Evolutionary conservation across 2,113 vertebrate genomes (phyloP).

Genomic region (Ascaphus truei): DNA sequence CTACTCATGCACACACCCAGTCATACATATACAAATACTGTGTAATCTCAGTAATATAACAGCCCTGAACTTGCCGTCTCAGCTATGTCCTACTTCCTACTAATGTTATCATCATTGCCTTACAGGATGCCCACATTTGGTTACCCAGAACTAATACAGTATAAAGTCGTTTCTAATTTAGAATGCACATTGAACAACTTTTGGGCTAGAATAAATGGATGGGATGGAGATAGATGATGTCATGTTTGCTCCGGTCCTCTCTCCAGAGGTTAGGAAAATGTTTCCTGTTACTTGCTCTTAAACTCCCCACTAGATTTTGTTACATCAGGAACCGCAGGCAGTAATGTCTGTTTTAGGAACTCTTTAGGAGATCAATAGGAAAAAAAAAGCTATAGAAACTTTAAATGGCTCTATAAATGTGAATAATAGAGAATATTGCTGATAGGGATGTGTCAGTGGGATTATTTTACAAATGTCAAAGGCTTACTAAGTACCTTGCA

Average conservation of each 20-base stretch:
- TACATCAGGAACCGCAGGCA: slow-evolving; percentile 7
- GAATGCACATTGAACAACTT: background rate
- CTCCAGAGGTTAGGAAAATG: slow-evolving; percentile 31
- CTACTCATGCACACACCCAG: too few species aligned
- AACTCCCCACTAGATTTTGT: slow-evolving; percentile 15
- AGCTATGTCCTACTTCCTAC: too few species aligned
- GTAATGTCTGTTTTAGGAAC: slow-evolving; percentile 34
- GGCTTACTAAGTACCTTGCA: slow-evolving; percentile 23
- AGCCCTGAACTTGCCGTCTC: too few species aligned
- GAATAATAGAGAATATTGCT: slow-evolving; percentile 15
- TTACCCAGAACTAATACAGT: background rate
- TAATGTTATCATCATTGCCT: background rate
- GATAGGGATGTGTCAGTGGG: background rate
- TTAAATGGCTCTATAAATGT: slow-evolving; percentile 36
- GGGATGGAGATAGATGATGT: slow-evolving; percentile 38
- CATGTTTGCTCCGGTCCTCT: slow-evolving; percentile 13
- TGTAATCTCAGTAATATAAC: too few species aligned
- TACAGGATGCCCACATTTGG: background rate
- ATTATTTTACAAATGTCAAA: slow-evolving; percentile 21
- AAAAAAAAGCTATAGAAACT: slow-evolving; percentile 22
- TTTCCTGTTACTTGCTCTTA: slow-evolving; percentile 25
- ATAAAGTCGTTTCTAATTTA: background rate
- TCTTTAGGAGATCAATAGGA: slow-evolving; percentile 37
- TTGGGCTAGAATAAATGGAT: background rate
- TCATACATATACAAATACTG: too few species aligned